Percentiles rank a stretch among this genome's conserved stretches.
These are phyloP conservation scores for Caenorhabditis elegans DNA, from an alignment of 1,140 invertebrate species.

Conservation along the genomic window DNA sequence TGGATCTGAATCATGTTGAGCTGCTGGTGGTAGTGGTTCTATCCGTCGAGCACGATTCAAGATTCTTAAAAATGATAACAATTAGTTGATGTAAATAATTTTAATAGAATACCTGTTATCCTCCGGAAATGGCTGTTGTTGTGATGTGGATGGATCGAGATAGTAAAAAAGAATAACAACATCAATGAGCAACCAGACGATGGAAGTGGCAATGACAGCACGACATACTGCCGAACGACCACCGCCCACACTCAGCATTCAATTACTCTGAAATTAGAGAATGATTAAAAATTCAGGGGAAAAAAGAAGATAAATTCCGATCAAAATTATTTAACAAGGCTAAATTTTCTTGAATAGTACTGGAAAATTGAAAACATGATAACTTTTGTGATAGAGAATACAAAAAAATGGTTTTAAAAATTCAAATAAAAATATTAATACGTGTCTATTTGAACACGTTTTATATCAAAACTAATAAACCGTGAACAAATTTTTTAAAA, in stretches of 20 bases:
- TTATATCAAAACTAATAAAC: no score
- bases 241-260: constrained; percentile 6
- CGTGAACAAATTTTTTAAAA: no score
- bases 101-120: neutral
- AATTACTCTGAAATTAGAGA: neutral
- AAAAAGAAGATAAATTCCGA: neutral
- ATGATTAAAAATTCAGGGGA: neutral
- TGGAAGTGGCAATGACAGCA: constrained; percentile 47
- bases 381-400: no score
- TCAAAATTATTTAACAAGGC: neutral
- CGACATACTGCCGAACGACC: constrained; percentile 40
- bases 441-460: no score
- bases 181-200: constrained; percentile 50
- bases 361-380: no score
- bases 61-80: neutral
- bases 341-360: no score
- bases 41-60: neutral
- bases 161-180: constrained; percentile 53
- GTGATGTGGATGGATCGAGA: constrained; percentile 31
- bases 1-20: neutral
- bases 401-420: no score
- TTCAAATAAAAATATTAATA: no score
- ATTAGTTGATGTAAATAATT: no score
- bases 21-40: neutral
- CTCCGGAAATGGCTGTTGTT: neutral